Evolutionary conservation across 2,113 vertebrate species (phyloP), one percentile per base, ranked within the genome.

Genomic region (Butastur rufipennis): DNA sequence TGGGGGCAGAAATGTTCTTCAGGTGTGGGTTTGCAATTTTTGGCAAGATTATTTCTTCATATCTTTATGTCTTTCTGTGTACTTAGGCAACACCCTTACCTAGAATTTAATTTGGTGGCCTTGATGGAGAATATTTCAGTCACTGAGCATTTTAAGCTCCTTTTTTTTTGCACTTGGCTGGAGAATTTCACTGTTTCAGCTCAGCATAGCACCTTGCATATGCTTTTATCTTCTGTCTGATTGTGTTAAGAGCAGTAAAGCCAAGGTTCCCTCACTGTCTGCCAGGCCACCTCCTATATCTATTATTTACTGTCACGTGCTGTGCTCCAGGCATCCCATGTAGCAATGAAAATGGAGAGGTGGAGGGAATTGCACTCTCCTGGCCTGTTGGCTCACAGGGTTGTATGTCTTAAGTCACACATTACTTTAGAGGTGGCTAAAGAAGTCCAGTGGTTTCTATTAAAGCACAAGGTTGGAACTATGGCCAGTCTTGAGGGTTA

Each of bases 381-480:
- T 75, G 81, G 59, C 29, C 52, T 61, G 17, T 0, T 71, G 20
- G 34, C 27, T 81, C 8, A 1, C 23, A 81, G 68, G 31, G 22
- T 58, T 74, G 6, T n/a, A 16, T 47, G 26, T 73, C 84, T 91
- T 65, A 85, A 89, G 70, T 34, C n/a, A n/a, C 53, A 68, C 31
- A 13, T 68, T 85, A 36, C 7, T 75, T 75, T 42, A 48, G n/a
- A 81, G 81, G 38, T 53, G 47, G 25, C 55, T 94, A 59, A 93
- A 88, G 58, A 20, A 40, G 8, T 81, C 13, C 66, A 86, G 59
- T 65, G 66, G 71, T 95, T 97, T 93, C 40, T 58, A 61, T 95
- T 83, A 97, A 96, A 95, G 55, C 19, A 70, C 2, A 6, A 96
- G 80, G 73, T 85, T 95, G 91, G 83, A 97, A 93, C 71, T 92